These are phyloP conservation scores for Gulo gulo DNA, from an alignment of 2,113 vertebrate genomes.

Conservation along the genomic window DNA sequence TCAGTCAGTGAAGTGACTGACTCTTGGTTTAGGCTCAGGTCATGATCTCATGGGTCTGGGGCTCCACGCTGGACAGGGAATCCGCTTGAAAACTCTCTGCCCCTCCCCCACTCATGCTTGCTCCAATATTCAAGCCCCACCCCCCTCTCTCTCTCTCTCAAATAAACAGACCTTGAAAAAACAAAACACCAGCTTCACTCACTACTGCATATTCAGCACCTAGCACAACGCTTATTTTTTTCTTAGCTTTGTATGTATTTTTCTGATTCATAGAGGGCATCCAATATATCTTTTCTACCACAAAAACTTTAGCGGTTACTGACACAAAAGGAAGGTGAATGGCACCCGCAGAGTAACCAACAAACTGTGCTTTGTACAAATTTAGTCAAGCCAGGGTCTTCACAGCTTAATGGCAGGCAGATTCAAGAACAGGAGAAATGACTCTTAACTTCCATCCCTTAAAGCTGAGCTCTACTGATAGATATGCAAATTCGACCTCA, in stretches of 20 bases:
- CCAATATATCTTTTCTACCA: not conserved
- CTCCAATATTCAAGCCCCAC: too few species aligned
- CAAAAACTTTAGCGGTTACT: not conserved
- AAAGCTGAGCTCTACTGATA: not conserved
- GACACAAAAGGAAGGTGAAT: not conserved
- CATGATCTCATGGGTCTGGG: not conserved
- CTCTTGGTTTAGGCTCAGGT: not conserved
- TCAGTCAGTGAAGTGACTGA: not conserved
- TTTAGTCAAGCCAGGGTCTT: not conserved
- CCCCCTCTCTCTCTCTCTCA: not conserved
- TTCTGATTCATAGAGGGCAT: not conserved
- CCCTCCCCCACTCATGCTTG: not conserved
- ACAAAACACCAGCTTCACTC: not conserved
- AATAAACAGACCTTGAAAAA: not conserved
- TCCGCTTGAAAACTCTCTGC: not conserved
- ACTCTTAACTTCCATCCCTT: not conserved
- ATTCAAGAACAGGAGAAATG: not conserved
- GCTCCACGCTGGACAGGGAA: not conserved
- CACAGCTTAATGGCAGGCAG: not conserved
- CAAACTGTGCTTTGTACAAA: not conserved
- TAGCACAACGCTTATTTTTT: not conserved
- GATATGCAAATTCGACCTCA: not conserved
- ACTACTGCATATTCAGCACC: not conserved
- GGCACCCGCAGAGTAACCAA: not conserved
- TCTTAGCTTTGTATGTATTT: not conserved